Base-by-base conservation (phyloP, 2,888 invertebrate genomes). In the Chymomyza procnemis region DNA sequence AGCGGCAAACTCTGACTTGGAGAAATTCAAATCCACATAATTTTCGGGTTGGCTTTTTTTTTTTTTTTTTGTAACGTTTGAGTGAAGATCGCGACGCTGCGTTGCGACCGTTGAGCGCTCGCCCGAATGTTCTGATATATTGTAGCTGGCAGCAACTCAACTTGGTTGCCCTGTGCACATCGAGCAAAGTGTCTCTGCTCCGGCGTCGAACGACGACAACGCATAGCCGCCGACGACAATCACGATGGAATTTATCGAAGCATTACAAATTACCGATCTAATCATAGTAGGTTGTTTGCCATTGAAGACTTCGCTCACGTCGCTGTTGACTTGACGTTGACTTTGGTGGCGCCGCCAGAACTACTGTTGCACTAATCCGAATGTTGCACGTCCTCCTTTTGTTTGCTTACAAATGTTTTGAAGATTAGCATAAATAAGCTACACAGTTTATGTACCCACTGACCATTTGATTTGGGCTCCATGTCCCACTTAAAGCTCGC, bases 261-360 rank as follows among this genome's bases (percentile, higher is more conserved):
- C 89, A 79, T 88, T 78, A 79, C 82, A 83, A 85, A 87, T 88
- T 85, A 76, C 76, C 76, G 77, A 87, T 85, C 80, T 87, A 88
- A 89, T 89, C 81, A 79, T 61, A 78, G 67, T 63, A 12, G 3
- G 3, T 41, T 41, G 9, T 9, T 41, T 41, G 34, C 12, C 34
- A 12, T 12, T 12, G 34, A 12, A 12, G 34, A 41, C 34, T 9
- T 12, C 34, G 34, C 30, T 30, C 4, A 41, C 34, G 34, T 12
- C 9, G 5, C 1, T 1, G 34, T 34, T 12, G 12, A 12, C 34
- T 26, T 26, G 26, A 26, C 5, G 4, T 26, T 26, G 26, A 26
- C 26, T 26, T 26, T 12, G 34, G 12, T 12, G 34, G 12, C 34
- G 12, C 2, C 0, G 34, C 3, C 34, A 41, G 12, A 41, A 14